These are phyloP conservation scores for Archips xylosteana DNA, from an alignment of 2,888 invertebrate genomes.

Conservation along the genomic window DNA sequence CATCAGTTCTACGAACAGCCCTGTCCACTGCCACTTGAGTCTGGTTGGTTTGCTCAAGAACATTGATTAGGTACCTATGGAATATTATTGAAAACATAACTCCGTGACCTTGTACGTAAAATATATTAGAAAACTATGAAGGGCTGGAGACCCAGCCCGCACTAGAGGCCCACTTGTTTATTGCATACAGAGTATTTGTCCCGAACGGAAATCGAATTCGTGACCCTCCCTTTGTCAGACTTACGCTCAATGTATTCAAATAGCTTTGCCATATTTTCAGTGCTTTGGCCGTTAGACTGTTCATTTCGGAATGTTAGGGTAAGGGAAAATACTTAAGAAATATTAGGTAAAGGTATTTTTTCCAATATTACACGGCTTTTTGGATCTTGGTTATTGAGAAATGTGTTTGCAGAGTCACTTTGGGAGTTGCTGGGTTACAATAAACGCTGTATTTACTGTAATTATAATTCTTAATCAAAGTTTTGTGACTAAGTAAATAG, in stretches of 20 bases:
- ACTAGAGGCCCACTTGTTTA: constrained; percentile 35
- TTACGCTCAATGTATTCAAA: constrained; percentile 38
- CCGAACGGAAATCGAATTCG: constrained; percentile 40
- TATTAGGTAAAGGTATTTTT: constrained; percentile 4
- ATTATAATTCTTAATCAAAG: no score
- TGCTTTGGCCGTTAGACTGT: constrained; percentile 28
- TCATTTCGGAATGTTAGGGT: constrained; percentile 26
- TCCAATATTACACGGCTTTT: background rate
- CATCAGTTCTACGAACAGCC: no score
- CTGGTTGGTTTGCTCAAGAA: no score
- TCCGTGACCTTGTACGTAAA: constrained; percentile 19
- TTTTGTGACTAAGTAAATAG: no score
- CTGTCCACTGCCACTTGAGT: no score
- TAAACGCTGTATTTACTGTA: no score
- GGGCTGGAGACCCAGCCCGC: constrained; percentile 10
- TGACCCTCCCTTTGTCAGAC: constrained; percentile 41
- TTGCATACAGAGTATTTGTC: constrained; percentile 39
- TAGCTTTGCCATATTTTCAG: constrained; percentile 35
- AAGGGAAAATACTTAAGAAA: constrained; percentile 6
- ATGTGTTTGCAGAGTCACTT: background rate
- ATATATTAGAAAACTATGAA: constrained; percentile 35
- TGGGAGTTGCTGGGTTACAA: no score
- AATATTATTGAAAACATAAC: background rate
- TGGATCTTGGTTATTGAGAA: background rate
- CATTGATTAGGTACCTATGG: no score